These are phyloP conservation scores for Raja brachyura DNA, from an alignment of 2,113 vertebrate genomes.

Conservation along the genomic window DNA sequence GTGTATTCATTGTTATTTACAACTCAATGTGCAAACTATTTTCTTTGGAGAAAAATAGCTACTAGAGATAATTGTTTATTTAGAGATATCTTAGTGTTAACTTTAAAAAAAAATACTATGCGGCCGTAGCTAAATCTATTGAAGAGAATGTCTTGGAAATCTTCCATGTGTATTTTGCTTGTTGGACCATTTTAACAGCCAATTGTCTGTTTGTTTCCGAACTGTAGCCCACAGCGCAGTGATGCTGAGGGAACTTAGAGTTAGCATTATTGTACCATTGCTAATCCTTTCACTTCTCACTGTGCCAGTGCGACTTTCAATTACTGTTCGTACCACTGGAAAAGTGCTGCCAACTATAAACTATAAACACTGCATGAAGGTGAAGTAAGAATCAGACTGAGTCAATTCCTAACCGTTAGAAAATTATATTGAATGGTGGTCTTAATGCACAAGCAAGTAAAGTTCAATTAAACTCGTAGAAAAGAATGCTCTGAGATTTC, in stretches of 20 bases:
- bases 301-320: constrained; percentile 31
- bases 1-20: no score
- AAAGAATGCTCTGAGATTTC: no score
- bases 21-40: no score
- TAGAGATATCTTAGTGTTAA: no score
- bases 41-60: no score
- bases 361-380: neutral
- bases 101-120: neutral
- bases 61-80: no score
- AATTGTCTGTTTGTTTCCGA: constrained; percentile 19
- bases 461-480: neutral
- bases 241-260: constrained; percentile 29
- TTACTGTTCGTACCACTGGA: constrained; percentile 1
- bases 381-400: no score
- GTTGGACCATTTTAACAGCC: neutral
- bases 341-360: constrained; percentile 21
- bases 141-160: neutral
- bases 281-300: constrained; percentile 37
- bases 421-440: neutral
- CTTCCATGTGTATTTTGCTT: neutral
- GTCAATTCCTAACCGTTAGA: neutral
- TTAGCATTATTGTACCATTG: constrained; percentile 36
- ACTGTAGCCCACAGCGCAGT: neutral
- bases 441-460: neutral
- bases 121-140: neutral